Evolutionary conservation across 2,113 vertebrate genomes (phyloP), one percentile per base, ranked within the genome.

Genomic region (Sphyrna mokarran): DNA sequence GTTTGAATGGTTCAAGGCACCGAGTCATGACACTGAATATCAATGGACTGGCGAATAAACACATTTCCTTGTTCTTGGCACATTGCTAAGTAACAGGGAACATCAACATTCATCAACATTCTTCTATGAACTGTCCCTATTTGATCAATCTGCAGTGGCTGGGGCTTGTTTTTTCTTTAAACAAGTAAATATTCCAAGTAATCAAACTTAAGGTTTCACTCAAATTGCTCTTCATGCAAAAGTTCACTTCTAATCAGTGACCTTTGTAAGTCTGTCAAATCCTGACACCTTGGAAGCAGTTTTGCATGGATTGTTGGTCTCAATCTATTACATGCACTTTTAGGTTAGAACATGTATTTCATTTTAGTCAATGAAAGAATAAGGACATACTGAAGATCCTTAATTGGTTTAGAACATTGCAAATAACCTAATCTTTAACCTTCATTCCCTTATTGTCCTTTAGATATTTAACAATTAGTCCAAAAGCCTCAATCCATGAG

Each of bases 121-220:
- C 83, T n/a, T 90, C 58, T 13, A 20, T 83, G 80, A 43, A 43
- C 37, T 40, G 26, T 90, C 58, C 87, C 87, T 61, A 90, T 90
- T 90, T 90, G 6, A 90, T 90, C 87, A 90, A 54, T 11, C 54
- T 18, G 87, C 26, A 33, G 2, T 90, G n/a, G 26, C 26, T 90
- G 14, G 63, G 54, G 29, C 58, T 23, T 54, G 16, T 54, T 87
- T 87, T 90, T 90, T 16, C 26, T 90, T 61, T 54, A 23, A 61
- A 94, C 48, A 37, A 33, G 2, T 18, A 94, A 23, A 9, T 94
- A 43, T 26, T 94, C 66, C 69, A 94, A 94, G 14, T 90, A 90
- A 90, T 61, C 11, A 54, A 33, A 90, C 54, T 94, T 69, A 43
- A 37, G 43, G 91, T 69, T 94, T 37, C 91, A 94, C n/a, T 94